Evolutionary conservation across 2,797 vertebrate species (phyloP).

Genomic region (Diplodus puntazzo): DNA sequence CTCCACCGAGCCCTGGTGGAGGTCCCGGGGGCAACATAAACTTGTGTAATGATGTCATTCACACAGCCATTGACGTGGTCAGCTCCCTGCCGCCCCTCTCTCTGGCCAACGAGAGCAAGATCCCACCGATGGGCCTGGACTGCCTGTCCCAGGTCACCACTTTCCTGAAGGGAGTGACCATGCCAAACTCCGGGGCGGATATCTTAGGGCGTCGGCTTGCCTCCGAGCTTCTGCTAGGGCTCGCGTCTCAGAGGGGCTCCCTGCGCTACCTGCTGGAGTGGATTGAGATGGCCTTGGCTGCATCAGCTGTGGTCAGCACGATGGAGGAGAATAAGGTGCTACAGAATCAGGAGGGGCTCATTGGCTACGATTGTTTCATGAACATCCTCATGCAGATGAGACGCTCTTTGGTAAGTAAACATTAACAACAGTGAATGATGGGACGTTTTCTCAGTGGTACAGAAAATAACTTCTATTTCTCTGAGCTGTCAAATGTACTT

Average conservation of each 20-base stretch:
- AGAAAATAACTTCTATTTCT: not conserved
- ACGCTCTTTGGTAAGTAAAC: slow-evolving; percentile 91
- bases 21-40: slow-evolving; percentile 88
- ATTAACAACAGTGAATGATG: not conserved
- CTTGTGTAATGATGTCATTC: slow-evolving; percentile 97
- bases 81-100: slow-evolving; percentile 96
- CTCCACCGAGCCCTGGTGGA: slow-evolving; percentile 49
- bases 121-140: slow-evolving; percentile 97
- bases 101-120: slow-evolving; percentile 98
- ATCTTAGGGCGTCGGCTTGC: slow-evolving; percentile 93
- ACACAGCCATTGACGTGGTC: slow-evolving; percentile 97
- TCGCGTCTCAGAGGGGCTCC: slow-evolving; percentile 96
- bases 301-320: slow-evolving; percentile 91
- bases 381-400: slow-evolving; percentile 98
- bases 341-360: slow-evolving; percentile 92
- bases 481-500: not conserved
- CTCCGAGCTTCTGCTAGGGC: slow-evolving; percentile 93
- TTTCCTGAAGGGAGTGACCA: slow-evolving; percentile 97
- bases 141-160: slow-evolving; percentile 96
- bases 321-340: slow-evolving; percentile 90
- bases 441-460: no score
- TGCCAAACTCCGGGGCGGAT: slow-evolving; percentile 97
- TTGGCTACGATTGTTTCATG: slow-evolving; percentile 99
- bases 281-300: slow-evolving; percentile 98
- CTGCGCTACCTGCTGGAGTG: slow-evolving; percentile 97